Base-by-base conservation (phyloP, 1,140 invertebrate genomes). In the Solenopsis fugax region DNA sequence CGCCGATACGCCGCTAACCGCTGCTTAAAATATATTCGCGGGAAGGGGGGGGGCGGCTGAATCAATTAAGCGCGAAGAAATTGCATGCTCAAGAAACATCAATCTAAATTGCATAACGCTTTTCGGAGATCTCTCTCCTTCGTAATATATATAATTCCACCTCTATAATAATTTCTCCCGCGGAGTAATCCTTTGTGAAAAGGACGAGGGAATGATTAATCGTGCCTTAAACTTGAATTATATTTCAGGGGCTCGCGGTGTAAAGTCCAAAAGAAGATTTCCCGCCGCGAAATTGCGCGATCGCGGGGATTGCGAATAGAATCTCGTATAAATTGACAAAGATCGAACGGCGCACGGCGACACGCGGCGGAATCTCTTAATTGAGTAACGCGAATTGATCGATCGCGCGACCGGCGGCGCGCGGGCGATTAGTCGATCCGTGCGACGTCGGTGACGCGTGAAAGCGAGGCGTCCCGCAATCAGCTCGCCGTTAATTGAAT, bases 351-450 rank as follows among this genome's bases (percentile, higher is more conserved):
- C 18, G 29, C 34, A 24, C 1, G n/a, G n/a, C n/a, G 48, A 45
- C 34, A 34, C 48, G 34, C n/a, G 54, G 52, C 48, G 67, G 41
- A 48, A 73, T 82, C 67, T 45, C 24, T 84, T 84, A 84, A 84
- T 84, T 48, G 80, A 54, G 52, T 34, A 18, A 58, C 37, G 54
- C 24, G 80, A 4, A 7, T 84, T 84, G 80, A 84, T 84, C 52
- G 80, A 82, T 58, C 48, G 48, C 34, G 37, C 52, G 3, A 10
- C 37, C 4, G n/a, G 2, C 29, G n/a, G n/a, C n/a, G n/a, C n/a
- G 29, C 29, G 29, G 29, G 24, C 80, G 41, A 75, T 75, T 75
- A 75, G 60, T 84, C 41, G 69, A 60, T 82, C 67, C 16, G 48
- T 21, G 48, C 21, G 18, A 50, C n/a, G 7, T 75, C 29, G 29